Conservation (phyloP, 2,888 invertebrate genomes). For the Cryptus armator region DNA sequence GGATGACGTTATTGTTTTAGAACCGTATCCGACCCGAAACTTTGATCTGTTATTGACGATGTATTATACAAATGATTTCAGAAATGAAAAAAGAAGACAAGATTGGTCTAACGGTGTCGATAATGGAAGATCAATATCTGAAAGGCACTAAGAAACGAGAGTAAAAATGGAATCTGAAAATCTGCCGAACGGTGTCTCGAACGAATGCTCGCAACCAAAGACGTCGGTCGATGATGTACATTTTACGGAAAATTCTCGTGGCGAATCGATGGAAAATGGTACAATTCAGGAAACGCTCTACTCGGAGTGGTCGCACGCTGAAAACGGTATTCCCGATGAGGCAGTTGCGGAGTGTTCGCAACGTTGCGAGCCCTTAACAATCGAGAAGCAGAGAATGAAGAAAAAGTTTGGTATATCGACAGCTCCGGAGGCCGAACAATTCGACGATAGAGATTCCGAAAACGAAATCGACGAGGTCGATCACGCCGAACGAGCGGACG, state of each 20-base stretch:
- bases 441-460: conserved; percentile 40
- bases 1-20: too few relatives aligned
- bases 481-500: not conserved
- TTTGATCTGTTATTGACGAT: too few relatives aligned
- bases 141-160: not conserved
- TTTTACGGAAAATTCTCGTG: not conserved
- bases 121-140: not conserved
- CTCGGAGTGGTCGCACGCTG: conserved; percentile 5
- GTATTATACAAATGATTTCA: not conserved
- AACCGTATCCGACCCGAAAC: too few relatives aligned
- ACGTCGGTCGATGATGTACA: not conserved
- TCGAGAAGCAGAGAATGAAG: not conserved
- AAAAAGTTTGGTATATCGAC: conserved; percentile 6
- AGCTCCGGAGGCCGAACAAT: conserved; percentile 31
- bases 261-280: conserved; percentile 40
- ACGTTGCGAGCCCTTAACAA: not conserved
- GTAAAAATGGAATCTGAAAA: conserved; percentile 55
- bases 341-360: not conserved
- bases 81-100: not conserved
- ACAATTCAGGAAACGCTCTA: not conserved
- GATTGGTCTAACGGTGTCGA: not conserved
- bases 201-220: conserved; percentile 21
- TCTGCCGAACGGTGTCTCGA: conserved; percentile 39
- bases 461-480: conserved; percentile 48
- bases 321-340: conserved; percentile 34